Conservation (phyloP, 2,113 vertebrate genomes). For the Mesoclemmys tuberculata region DNA sequence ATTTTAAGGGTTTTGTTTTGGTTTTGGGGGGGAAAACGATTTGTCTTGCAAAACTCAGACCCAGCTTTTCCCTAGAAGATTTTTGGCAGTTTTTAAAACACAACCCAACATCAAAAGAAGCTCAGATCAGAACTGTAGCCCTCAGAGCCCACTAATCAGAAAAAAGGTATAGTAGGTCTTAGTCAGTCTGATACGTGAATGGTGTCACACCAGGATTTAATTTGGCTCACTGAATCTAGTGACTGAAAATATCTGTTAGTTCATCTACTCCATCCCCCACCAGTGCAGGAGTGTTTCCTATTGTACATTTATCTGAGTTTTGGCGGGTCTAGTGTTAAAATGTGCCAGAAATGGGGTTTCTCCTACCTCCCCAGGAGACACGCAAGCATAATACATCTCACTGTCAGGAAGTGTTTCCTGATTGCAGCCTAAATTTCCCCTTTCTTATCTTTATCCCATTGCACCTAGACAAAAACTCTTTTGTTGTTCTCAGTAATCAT, state of each 20-base stretch:
- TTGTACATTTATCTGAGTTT: neutral
- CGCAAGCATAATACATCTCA: neutral
- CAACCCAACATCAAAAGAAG: neutral
- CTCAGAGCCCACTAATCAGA: neutral
- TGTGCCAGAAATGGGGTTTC: neutral
- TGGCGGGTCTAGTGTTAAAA: neutral
- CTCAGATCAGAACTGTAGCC: neutral
- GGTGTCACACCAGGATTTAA: neutral
- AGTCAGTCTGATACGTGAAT: neutral
- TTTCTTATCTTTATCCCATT: neutral
- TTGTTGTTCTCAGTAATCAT: too few species aligned
- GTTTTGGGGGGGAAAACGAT: neutral
- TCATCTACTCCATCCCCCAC: neutral
- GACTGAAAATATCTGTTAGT: neutral
- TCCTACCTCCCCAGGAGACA: neutral
- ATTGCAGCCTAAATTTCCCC: neutral
- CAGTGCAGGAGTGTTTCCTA: neutral
- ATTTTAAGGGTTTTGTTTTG: neutral
- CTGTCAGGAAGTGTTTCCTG: neutral
- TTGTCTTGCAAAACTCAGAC: neutral
- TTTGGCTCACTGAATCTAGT: constrained; percentile 1
- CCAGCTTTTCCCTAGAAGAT: neutral
- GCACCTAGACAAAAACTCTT: too few species aligned
- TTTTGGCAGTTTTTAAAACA: neutral
- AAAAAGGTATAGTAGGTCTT: neutral